Base-by-base conservation (phyloP, 2,888 invertebrate species). In the Cataglyphis cursor region DNA sequence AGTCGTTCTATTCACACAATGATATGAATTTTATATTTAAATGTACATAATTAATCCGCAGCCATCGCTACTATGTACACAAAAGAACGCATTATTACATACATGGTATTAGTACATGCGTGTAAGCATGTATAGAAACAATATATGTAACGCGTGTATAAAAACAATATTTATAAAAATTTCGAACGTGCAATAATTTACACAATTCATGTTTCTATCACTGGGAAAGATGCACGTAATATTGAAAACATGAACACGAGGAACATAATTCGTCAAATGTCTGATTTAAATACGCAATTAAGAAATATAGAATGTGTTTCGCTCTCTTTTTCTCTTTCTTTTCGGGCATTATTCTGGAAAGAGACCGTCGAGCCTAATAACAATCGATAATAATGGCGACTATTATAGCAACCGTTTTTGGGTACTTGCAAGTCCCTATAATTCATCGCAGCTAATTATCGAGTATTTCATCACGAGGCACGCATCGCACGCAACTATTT, bases 21-120 rank as follows among this genome's bases (percentile, higher is more conserved):
- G 31, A 41, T 62, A 75, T 59, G 12, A 31, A 59, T 59, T 24
- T 24, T 41, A 28, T 48, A 59, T 80, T 80, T 64, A 48, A 66
- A 80, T 76, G 65, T 62, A 44, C n/a, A 61, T 41, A 61, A 84
- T 62, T 72, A 75, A 66, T n/a, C 66, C 57, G 44, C 44, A 59
- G 21, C 18, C 21, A 9, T 44, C 41, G 31, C 31, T 35, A 31
- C 54, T 75, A 65, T 66, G 48, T 44, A 38, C 21, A 82, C n/a
- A 75, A 65, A 75, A 66, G 44, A 48, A n/a, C 24, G 18, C 57
- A 18, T 48, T n/a, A 51, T 51, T 51, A 48, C 44, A 38, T 41
- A 35, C 35, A 35, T 24, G 24, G 12, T 12, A 64, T 10, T 5
- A 18, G 5, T 24, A 51, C 4, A 21, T 10, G 64, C 18, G 12